Evolutionary conservation across 2,113 vertebrate species (phyloP).

Genomic region (Sminthopsis crassicaudata): DNA sequence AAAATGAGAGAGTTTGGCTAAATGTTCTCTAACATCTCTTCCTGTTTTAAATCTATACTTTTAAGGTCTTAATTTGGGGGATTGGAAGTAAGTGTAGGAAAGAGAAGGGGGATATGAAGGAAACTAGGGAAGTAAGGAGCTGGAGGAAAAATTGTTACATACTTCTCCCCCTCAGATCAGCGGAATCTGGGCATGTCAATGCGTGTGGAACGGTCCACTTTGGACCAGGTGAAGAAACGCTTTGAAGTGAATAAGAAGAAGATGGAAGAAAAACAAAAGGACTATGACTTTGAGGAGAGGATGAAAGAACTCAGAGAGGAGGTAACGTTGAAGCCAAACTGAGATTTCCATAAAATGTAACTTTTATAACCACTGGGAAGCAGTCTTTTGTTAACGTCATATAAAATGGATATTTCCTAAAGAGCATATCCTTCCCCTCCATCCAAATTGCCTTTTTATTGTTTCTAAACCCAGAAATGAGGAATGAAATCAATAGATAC

Average conservation of each 20-base stretch:
- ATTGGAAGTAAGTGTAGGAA: background rate
- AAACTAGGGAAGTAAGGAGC: background rate
- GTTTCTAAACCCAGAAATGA: background rate
- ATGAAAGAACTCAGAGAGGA: conserved; percentile 98
- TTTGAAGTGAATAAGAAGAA: conserved; percentile 99
- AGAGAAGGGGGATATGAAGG: background rate
- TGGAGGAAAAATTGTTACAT: background rate
- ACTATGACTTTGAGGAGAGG: conserved; percentile 98
- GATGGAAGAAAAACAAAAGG: conserved; percentile 98
- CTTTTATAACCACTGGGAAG: background rate
- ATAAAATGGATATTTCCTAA: background rate
- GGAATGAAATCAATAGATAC: background rate
- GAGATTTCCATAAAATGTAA: background rate
- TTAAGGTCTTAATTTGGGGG: background rate
- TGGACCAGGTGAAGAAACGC: conserved; percentile 98
- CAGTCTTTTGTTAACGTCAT: background rate
- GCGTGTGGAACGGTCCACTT: conserved; percentile 96
- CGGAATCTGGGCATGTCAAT: conserved; percentile 99
- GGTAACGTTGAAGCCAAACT: conserved; percentile 82
- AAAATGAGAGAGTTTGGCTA: background rate
- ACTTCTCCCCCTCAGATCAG: conserved; percentile 87
- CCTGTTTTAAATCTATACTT: background rate
- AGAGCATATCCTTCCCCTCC: background rate
- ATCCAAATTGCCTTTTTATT: background rate
- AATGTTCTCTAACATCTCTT: background rate